Percentiles rank a stretch among this genome's conserved stretches.
phyloP scores from a whole-genome alignment of 2,888 invertebrate species.

The Platycheirus albimanus region DNA sequence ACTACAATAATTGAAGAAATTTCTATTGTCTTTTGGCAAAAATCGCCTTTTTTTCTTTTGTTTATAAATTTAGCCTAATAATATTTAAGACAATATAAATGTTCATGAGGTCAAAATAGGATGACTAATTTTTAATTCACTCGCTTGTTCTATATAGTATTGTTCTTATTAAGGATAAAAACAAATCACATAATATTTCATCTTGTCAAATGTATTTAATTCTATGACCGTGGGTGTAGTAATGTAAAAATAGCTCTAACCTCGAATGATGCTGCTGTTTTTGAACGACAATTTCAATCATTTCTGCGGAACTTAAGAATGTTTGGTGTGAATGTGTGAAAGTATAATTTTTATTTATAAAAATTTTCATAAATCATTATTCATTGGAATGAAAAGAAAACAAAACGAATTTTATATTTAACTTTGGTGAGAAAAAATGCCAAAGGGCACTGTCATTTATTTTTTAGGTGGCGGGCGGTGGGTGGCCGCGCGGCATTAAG shows the following conservation, averaged over 20 bases:
- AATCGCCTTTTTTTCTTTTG: background rate
- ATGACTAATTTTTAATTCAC: background rate
- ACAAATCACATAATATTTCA: conserved; percentile 48
- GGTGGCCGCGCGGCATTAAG: background rate
- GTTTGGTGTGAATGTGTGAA: conserved; percentile 37
- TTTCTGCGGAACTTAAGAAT: conserved; percentile 48
- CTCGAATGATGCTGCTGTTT: conserved; percentile 45
- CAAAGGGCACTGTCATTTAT: background rate
- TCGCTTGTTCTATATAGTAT: no score
- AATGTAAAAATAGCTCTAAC: conserved; percentile 58
- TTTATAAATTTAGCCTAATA: no score
- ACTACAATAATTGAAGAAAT: no score
- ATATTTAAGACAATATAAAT: no score
- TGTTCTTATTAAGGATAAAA: conserved; percentile 58
- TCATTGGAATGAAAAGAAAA: background rate
- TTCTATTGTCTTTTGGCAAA: background rate
- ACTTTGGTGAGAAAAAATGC: background rate
- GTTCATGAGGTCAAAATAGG: background rate
- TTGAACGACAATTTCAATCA: conserved; percentile 60
- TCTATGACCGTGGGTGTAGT: conserved; percentile 59
- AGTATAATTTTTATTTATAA: conserved; percentile 39
- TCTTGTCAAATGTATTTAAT: conserved; percentile 54
- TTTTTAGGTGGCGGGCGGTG: no score
- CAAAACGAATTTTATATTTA: no score
- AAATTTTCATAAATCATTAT: conserved; percentile 3